These are phyloP conservation scores for Camponotus vicinus DNA, from an alignment of 1,140 invertebrate genomes.

Conservation along the genomic window DNA sequence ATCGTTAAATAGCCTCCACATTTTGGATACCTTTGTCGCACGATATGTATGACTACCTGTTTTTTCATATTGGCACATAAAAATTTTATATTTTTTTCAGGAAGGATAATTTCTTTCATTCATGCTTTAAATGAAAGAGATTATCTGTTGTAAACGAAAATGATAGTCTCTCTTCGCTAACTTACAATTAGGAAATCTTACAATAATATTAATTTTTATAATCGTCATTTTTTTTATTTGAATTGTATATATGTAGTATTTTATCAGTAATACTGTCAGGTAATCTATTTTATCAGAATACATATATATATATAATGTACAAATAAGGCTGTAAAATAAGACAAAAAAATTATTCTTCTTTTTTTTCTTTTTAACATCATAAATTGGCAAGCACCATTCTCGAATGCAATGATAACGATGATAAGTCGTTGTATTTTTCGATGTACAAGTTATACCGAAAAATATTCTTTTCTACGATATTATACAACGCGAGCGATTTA, in stretches of 20 bases:
- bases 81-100: conserved; percentile 19
- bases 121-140: not conserved
- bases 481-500: conserved; percentile 17
- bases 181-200: conserved; percentile 32
- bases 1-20: conserved; percentile 38
- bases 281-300: conserved; percentile 6
- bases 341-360: not conserved
- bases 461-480: conserved; percentile 23
- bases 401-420: conserved; percentile 13
- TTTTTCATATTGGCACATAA: conserved; percentile 60
- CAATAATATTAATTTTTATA: conserved; percentile 48
- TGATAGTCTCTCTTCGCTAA: not conserved
- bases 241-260: conserved; percentile 22
- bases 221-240: conserved; percentile 1
- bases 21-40: conserved; percentile 47
- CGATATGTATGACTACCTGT: conserved; percentile 49
- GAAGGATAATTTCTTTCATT: not conserved
- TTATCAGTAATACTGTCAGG: conserved; percentile 49
- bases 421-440: conserved; percentile 1
- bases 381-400: conserved; percentile 21
- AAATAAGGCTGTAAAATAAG: conserved; percentile 36
- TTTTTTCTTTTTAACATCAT: not conserved
- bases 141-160: too few relatives aligned
- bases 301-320: conserved; percentile 18
- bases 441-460: conserved; percentile 15